Evolutionary conservation across 2,888 invertebrate species (phyloP).

Genomic region (Epicampocera succincta): DNA sequence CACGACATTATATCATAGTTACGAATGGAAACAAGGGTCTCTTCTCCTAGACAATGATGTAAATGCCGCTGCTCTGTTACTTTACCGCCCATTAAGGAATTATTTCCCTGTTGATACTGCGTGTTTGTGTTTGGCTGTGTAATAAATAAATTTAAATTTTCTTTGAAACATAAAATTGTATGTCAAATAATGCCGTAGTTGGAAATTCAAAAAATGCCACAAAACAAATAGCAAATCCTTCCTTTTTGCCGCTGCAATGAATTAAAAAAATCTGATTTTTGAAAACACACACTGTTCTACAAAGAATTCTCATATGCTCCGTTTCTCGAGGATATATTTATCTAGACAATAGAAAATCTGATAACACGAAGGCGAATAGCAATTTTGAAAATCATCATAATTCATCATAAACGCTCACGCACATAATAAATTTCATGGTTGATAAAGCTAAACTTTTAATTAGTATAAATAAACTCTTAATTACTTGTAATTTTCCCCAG

Average conservation of each 20-base stretch:
- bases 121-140: constrained; percentile 16
- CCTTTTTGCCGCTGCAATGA: constrained; percentile 8
- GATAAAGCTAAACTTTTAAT: too few relatives aligned
- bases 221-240: background rate
- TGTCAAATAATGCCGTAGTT: constrained; percentile 59
- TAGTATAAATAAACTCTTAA: too few relatives aligned
- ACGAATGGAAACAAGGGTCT: constrained; percentile 42
- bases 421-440: too few relatives aligned
- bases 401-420: too few relatives aligned
- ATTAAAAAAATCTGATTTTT: constrained; percentile 22
- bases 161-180: constrained; percentile 34
- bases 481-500: too few relatives aligned
- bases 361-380: too few relatives aligned
- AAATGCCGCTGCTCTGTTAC: constrained; percentile 49
- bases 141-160: constrained; percentile 62
- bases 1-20: constrained; percentile 65
- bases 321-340: too few relatives aligned
- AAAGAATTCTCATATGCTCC: too few relatives aligned
- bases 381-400: too few relatives aligned
- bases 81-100: constrained; percentile 54
- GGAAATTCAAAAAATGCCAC: constrained; percentile 23
- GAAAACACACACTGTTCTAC: too few relatives aligned
- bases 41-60: constrained; percentile 33
- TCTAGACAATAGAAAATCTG: too few relatives aligned
- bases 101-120: background rate